Evolutionary conservation across 2,888 invertebrate species (phyloP), one percentile per base, ranked within the genome.

Genomic region (Drosophila mayaguana): DNA sequence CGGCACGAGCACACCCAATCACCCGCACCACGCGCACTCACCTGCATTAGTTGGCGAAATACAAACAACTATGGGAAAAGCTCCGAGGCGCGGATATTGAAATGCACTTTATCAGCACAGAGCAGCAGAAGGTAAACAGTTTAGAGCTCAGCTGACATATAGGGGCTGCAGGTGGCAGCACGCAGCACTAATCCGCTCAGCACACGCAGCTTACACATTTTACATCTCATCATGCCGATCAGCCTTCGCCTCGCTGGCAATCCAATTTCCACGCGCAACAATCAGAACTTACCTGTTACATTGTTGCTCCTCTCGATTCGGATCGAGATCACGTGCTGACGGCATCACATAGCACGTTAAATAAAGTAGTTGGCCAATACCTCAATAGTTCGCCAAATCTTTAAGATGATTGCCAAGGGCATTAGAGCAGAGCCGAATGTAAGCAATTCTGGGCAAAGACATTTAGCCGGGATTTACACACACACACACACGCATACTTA

Each of bases 181-280:
- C 50, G 50, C 45, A 57, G 36, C 53, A 57, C 60, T 81, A 82
- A 82, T 72, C 83, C 75, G 65, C 68, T 72, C 61, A 62, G 28
- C 51, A 14, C 45, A 28, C n/a, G 51, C 59, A 40, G 54, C 50
- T 16, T 20, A n/a, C 55, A 18, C 48, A 12, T 20, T 56, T 42
- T 32, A 46, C 36, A 45, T 28, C 48, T 48, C 48, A 36, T 54
- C 53, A 14, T 8, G 51, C 34, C 34, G 43, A 38, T 40, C 55
- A 42, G 22, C 38, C 14, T 3, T 5, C 9, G 38, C 12, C 36
- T 11, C 28, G 25, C 40, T 28, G 28, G 14, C 40, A 65, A 72
- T 57, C 42, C 48, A 62, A 72, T 73, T 73, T 72, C 59, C 63
- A 46, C 28, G 42, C 6, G 1, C 43, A 8, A 20, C 38, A 16